Base-by-base conservation (phyloP, 2,888 invertebrate species). In the Euproctis similis region DNA sequence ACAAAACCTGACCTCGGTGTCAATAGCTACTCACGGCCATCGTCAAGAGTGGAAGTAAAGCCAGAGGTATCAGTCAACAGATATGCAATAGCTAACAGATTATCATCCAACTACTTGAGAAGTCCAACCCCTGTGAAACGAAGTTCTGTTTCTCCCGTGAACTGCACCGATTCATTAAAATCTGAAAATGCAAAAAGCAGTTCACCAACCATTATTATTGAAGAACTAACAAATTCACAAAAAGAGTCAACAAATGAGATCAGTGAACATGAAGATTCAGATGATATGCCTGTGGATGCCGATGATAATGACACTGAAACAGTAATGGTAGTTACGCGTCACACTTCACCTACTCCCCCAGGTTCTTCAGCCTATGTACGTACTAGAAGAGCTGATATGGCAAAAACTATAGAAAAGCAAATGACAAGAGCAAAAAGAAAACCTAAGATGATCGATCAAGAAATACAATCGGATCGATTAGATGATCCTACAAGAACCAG, bases 271-370 rank as follows among this genome's bases (percentile, higher is more conserved):
- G 36, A 39, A 24, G 36, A 46, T 13, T 35, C 38, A 28, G 47
- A 39, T 34, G 43, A 48, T 12, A 33, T 22, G 25, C 42, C 52
- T 22, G 47, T 28, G 24, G 42, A 54, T 23, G 36, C 48, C 28
- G 55, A 63, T 30, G 60, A 67, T 30, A 50, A 63, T 50, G 72
- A 70, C 28, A 62, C 58, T 44, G 80, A 78, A 59, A 76, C 88
- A 2, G 64, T 94, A 2, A 85, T 86, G 3, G 88, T 93, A 27
- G 85, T 92, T 2, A 92, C 92, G 0, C 85, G 94, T 34, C 90
- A 90, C 13, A 94, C 94, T 0, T 94, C 94, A 9, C 94, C 94
- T 1, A 92, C 91, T 0, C 89, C 91, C 2, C 89, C 91, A 0
- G 88, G 90, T 1, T 87, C 89, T 1, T 84, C 87, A 1, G 73